These are phyloP conservation scores for Buphagus erythrorhynchus DNA, from an alignment of 2,797 vertebrate species.

Conservation along the genomic window DNA sequence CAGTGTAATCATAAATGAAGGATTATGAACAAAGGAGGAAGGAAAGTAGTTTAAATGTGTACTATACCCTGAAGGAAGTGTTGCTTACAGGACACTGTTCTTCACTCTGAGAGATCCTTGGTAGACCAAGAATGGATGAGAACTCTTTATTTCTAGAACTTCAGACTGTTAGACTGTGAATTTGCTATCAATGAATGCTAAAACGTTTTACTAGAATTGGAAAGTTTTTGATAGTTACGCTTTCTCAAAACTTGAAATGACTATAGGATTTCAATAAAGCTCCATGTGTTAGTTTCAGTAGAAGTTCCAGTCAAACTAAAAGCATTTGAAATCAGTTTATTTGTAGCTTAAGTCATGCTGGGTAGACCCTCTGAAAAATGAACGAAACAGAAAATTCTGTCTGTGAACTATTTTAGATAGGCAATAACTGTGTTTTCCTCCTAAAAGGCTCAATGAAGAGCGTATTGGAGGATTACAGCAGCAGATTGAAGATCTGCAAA, in stretches of 20 bases:
- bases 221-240: neutral
- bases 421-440: neutral
- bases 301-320: neutral
- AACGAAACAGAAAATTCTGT: neutral
- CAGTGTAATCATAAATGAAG: neutral
- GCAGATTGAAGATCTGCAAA: conserved; percentile 96
- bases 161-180: neutral
- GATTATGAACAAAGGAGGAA: neutral
- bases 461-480: conserved; percentile 87
- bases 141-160: neutral
- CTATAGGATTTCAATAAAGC: neutral
- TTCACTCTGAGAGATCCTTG: neutral
- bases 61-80: neutral
- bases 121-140: neutral
- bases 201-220: neutral
- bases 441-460: conserved; percentile 85
- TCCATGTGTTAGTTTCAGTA: neutral
- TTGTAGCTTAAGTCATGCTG: neutral
- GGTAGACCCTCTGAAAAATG: neutral
- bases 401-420: neutral
- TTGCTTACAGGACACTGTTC: neutral
- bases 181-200: neutral
- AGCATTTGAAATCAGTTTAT: neutral
- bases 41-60: neutral
- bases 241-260: neutral